Percentiles rank a stretch among this genome's conserved stretches.
These are phyloP conservation scores for Trissoscelio sp. DNA, from an alignment of 2,888 invertebrate species.

Conservation along the genomic window DNA sequence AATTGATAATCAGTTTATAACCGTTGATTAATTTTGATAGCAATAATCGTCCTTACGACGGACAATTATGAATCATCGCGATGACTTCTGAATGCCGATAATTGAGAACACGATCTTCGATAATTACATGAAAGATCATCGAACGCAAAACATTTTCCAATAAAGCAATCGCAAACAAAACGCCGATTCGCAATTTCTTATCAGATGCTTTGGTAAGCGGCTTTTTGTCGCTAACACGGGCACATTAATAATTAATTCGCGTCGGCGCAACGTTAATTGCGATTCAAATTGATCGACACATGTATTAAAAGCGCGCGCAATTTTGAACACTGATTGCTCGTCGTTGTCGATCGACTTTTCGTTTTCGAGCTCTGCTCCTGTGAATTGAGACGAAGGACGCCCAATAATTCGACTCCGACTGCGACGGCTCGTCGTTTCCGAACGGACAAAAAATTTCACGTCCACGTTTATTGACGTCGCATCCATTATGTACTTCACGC, in stretches of 20 bases:
- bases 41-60: neutral
- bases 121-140: constrained; percentile 5
- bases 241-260: constrained; percentile 33
- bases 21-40: constrained; percentile 21
- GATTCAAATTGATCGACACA: constrained; percentile 47
- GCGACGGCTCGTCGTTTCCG: constrained; percentile 35
- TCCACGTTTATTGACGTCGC: constrained; percentile 61
- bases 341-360: constrained; percentile 35
- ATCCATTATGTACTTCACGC: constrained; percentile 58
- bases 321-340: constrained; percentile 54
- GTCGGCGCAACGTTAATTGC: constrained; percentile 18
- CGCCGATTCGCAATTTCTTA: constrained; percentile 16
- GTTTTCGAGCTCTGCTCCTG: constrained; percentile 27
- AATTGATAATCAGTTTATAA: constrained; percentile 8
- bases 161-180: neutral
- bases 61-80: neutral
- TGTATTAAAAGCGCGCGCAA: constrained; percentile 38
- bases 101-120: neutral
- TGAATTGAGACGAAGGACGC: constrained; percentile 33
- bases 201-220: constrained; percentile 15
- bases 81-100: constrained; percentile 3
- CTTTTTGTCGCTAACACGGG: constrained; percentile 5
- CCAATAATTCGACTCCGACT: constrained; percentile 51
- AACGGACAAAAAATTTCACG: constrained; percentile 55
- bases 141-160: constrained; percentile 19